A percentile compares a stretch with the other conserved stretches of the same genome.
These are phyloP conservation scores for Hypolimnas misippus DNA, from an alignment of 2,888 invertebrate species.

Conservation along the genomic window DNA sequence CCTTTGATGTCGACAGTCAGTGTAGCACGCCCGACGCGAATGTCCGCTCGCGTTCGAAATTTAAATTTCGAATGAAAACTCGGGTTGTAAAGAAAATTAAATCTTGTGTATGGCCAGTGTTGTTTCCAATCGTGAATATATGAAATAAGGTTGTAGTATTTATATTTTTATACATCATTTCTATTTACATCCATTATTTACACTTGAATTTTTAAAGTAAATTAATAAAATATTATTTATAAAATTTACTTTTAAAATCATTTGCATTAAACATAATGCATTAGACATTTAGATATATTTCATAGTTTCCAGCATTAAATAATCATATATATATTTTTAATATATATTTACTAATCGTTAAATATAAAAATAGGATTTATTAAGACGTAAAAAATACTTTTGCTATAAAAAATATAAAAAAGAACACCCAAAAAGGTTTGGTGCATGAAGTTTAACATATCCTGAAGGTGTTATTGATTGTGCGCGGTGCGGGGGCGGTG, in stretches of 20 bases:
- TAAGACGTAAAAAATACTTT: too few species aligned
- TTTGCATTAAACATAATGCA: too few species aligned
- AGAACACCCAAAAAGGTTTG: conserved; percentile 44
- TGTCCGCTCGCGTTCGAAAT: conserved; percentile 58
- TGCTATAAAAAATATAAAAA: conserved; percentile 2
- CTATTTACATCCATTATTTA: not conserved
- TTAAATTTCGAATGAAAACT: conserved; percentile 49
- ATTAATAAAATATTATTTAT: too few species aligned
- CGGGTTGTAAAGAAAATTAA: conserved; percentile 36
- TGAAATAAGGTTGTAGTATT: conserved; percentile 39
- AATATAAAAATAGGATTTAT: too few species aligned
- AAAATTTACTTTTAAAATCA: too few species aligned
- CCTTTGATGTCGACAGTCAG: conserved; percentile 64
- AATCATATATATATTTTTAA: too few species aligned
- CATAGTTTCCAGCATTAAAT: too few species aligned
- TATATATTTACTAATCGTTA: too few species aligned
- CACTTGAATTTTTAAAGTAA: not conserved
- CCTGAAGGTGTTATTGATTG: conserved; percentile 67
- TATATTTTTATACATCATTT: conserved; percentile 16
- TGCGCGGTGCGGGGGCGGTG: conserved; percentile 47
- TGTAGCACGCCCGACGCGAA: conserved; percentile 62
- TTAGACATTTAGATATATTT: too few species aligned
- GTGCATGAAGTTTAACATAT: conserved; percentile 50
- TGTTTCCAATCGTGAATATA: conserved; percentile 22
- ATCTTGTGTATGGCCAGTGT: conserved; percentile 43